Evolutionary conservation across 2,797 vertebrate genomes (phyloP).

Genomic region (Tenualosa thibaudeaui): DNA sequence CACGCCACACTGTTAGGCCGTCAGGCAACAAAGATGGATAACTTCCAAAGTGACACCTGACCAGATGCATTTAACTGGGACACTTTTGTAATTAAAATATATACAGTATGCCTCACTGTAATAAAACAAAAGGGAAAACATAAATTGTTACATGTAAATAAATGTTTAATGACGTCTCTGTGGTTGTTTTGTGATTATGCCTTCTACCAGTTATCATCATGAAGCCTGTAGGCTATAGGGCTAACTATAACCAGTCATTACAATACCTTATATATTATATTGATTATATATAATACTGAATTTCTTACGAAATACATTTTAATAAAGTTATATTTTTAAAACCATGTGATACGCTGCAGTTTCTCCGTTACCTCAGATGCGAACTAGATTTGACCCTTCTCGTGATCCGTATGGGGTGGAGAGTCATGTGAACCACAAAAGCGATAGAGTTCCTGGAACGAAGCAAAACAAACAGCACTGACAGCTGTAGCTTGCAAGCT

Average conservation of each 20-base stretch:
- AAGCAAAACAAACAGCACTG: constrained; percentile 61
- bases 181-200: background rate
- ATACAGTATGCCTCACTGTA: background rate
- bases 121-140: constrained; percentile 12
- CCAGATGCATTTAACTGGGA: background rate
- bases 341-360: background rate
- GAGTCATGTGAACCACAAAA: constrained; percentile 60
- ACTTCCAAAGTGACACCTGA: background rate
- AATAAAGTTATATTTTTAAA: too few species aligned
- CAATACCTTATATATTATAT: too few species aligned
- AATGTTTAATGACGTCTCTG: background rate
- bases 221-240: too few species aligned
- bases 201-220: background rate
- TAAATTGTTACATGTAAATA: constrained; percentile 17
- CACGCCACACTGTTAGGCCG: too few species aligned
- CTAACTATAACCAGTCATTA: too few species aligned
- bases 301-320: too few species aligned
- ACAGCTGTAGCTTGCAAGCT: constrained; percentile 16
- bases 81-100: background rate
- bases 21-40: too few species aligned
- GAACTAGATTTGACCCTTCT: constrained; percentile 33
- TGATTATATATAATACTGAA: too few species aligned
- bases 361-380: background rate
- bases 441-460: constrained; percentile 66
- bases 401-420: constrained; percentile 64